phyloP scores from a whole-genome alignment of 2,888 invertebrate genomes.

The Conops quadrifasciatus region DNA sequence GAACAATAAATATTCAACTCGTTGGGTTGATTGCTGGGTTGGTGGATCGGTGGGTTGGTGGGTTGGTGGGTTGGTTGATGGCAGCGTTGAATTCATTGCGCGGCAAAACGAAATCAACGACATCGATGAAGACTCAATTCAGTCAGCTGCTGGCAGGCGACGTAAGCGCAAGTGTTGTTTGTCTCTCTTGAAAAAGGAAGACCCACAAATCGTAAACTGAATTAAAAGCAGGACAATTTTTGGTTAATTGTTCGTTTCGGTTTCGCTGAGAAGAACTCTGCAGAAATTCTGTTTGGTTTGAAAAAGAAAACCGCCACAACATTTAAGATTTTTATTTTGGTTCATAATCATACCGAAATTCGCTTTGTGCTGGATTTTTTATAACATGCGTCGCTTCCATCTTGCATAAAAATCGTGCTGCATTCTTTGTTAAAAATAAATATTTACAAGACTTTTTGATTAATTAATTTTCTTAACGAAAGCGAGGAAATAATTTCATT shows the following conservation, averaged over 20 bases:
- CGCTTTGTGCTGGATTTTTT: too few species aligned
- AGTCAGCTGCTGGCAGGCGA: constrained; percentile 21
- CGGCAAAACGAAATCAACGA: background rate
- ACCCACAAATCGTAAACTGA: too few species aligned
- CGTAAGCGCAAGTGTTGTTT: constrained; percentile 6
- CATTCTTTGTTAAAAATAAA: background rate
- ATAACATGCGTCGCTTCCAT: too few species aligned
- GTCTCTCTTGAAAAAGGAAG: background rate
- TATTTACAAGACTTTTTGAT: background rate
- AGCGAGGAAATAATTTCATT: background rate
- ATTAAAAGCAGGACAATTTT: too few species aligned
- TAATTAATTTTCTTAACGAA: background rate
- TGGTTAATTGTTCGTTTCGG: too few species aligned
- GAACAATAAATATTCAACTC: background rate
- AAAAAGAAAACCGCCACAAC: too few species aligned
- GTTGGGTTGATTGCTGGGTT: constrained; percentile 1
- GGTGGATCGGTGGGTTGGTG: background rate
- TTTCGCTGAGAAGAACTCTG: too few species aligned
- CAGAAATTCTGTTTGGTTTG: too few species aligned
- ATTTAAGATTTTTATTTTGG: too few species aligned
- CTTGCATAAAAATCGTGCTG: too few species aligned
- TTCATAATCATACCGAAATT: too few species aligned
- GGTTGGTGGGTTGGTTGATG: background rate
- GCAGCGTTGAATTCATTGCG: background rate
- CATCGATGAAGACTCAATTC: constrained; percentile 7